Evolutionary conservation across 2,113 vertebrate species (phyloP), one percentile per base, ranked within the genome.

Genomic region (Copsychus sechellarum): DNA sequence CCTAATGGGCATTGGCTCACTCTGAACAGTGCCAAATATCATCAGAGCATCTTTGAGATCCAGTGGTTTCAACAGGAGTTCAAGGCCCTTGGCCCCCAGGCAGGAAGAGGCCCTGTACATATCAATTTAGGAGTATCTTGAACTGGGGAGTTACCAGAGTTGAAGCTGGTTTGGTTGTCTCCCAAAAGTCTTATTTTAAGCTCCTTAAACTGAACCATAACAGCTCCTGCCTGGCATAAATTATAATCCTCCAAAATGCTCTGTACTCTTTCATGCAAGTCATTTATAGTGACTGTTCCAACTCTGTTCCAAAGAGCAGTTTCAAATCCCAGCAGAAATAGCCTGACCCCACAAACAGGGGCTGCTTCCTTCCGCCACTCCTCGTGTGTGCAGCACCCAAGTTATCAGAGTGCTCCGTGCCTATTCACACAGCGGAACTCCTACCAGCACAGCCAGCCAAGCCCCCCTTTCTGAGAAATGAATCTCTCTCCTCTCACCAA

Each of bases 151-250:
- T 93, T 78, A 74, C 42, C 71, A 93, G 82, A 93, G 64, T 90
- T 78, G 79, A 90, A 86, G 64, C 34, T 90, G 83, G 82, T 92
- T 96, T 96, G 88, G 72, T 96, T 92, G 73, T 62, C 72, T 96
- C 93, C 88, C 90, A 67, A 8, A 93, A 88, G 28, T 73, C 79
- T 92, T 93, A 93, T 96, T 96, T 96, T 96, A 94, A 95, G 60
- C 15, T 60, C 34, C 40, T 92, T 76, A 65, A 89, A 85, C 66
- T 42, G 91, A 93, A 81, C 72, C 91, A 84, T 86, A 93, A 90
- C 87, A 94, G 69, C 79, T 95, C 13, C 48, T 91, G 89, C 76
- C 95, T 10, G n/a, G 79, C 87, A 96, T 80, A 95, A 96, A 93
- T 96, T 94, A 95, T 70, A 96, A 97, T 93, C 76, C 85, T 96